Evolutionary conservation across 1,140 invertebrate genomes (phyloP), one percentile per base, ranked within the genome.

Genomic region (Drosophila triauraria): DNA sequence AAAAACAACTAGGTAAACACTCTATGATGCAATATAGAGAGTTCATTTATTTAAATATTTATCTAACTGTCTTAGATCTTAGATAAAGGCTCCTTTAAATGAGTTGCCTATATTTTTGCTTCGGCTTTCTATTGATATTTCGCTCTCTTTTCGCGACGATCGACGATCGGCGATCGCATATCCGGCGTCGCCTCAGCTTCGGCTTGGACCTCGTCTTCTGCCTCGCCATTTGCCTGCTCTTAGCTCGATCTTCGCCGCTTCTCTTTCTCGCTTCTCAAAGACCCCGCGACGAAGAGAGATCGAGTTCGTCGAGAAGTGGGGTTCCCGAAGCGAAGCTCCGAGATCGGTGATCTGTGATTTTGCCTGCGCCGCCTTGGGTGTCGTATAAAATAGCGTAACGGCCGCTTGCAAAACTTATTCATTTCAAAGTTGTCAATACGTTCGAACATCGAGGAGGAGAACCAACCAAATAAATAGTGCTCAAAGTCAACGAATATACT

Each of bases 341-440:
- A 67, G 57, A 38, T 75, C 60, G 17, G 38, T 27, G 30, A 58
- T 75, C 56, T 57, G 50, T 54, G 64, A 71, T 81, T 56, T 71
- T 62, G 54, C 60, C 65, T 48, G 42, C 51, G 63, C 43, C 61
- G 51, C 74, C 53, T 72, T 72, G 47, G 74, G 43, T 51, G 67
- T 57, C 53, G 74, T 88, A 88, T 90, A 88, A 90, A 88, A 90
- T 30, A 65, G 62, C 70, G 64, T 65, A 67, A 68, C 85, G 46
- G 56, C 48, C 43, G 80, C 60, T 62, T 47, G 70, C 68, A 64
- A 76, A 77, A 85, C 62, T 90, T 85, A 88, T 88, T 88, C 85
- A 90, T 69, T 82, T 72, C 27, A 78, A 85, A 90, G 75, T 67
- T 74, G 70, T 85, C 75, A 81, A 88, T 78, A 67, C 56, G 85